A percentile compares a stretch with the other conserved stretches of the same genome.
phyloP scores from a whole-genome alignment of 2,113 vertebrate species.

The Sturnira hondurensis region DNA sequence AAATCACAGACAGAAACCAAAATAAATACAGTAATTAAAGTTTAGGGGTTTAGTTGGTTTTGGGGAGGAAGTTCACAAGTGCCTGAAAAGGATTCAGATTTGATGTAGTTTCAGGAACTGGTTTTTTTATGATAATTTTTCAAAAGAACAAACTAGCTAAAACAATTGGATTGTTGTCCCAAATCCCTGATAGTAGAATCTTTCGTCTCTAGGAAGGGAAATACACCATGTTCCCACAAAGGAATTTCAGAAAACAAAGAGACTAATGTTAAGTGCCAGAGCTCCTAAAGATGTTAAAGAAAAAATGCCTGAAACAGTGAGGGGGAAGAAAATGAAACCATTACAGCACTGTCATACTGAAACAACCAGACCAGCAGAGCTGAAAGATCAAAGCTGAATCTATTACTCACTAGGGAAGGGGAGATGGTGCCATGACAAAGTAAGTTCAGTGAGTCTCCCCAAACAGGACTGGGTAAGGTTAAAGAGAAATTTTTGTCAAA shows the following conservation, averaged over 20 bases:
- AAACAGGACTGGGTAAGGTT: background rate
- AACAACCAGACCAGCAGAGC: background rate
- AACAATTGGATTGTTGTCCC: background rate
- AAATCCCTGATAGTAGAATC: background rate
- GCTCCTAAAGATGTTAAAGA: background rate
- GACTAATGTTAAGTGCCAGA: background rate
- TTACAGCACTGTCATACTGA: conserved; percentile 7
- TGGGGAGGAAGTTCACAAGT: background rate
- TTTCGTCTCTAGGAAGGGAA: background rate
- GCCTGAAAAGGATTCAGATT: conserved; percentile 16
- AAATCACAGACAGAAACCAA: conserved; percentile 71
- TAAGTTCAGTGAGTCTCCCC: background rate
- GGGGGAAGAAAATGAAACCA: conserved; percentile 29
- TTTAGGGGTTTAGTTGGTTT: background rate
- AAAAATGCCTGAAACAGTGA: background rate
- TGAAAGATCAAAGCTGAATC: conserved; percentile 40
- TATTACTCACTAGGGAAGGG: background rate
- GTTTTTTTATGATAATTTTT: background rate
- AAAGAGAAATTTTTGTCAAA: background rate
- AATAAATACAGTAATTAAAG: conserved; percentile 72
- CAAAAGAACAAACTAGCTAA: background rate
- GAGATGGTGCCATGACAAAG: background rate
- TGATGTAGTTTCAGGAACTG: conserved; percentile 29
- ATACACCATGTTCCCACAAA: background rate
- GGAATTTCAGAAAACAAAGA: background rate